A percentile compares a stretch with the other conserved stretches of the same genome.
These are phyloP conservation scores for Clarias macrocephalus DNA, from an alignment of 2,113 vertebrate genomes.

Conservation along the genomic window DNA sequence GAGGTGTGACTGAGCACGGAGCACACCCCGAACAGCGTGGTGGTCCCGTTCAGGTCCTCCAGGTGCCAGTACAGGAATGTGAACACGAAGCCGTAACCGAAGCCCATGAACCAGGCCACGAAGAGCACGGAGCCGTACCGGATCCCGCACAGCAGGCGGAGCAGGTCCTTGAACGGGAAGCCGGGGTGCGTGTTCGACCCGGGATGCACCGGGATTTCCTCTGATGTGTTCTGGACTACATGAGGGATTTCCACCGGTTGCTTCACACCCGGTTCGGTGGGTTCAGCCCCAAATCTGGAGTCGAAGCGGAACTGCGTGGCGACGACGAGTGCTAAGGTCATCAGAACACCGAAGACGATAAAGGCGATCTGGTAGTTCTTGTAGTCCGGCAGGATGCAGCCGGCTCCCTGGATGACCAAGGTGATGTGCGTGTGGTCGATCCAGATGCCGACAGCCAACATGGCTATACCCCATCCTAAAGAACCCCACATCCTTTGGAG, in stretches of 20 bases:
- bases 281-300: slow-evolving; percentile 58
- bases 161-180: slow-evolving; percentile 85
- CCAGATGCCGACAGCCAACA: slow-evolving; percentile 93
- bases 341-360: slow-evolving; percentile 91
- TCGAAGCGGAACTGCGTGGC: slow-evolving; percentile 93
- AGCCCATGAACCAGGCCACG: slow-evolving; percentile 99
- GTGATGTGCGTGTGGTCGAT: slow-evolving; percentile 87
- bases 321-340: slow-evolving; percentile 85
- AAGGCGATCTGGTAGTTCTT: slow-evolving; percentile 95
- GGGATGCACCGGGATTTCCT: slow-evolving; percentile 54
- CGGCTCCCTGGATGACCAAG: slow-evolving; percentile 71
- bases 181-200: slow-evolving; percentile 41
- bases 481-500: slow-evolving; percentile 99
- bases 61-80: slow-evolving; percentile 98
- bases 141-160: slow-evolving; percentile 87
- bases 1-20: slow-evolving; percentile 91
- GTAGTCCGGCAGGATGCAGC: slow-evolving; percentile 80
- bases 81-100: slow-evolving; percentile 97
- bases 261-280: not conserved
- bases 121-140: slow-evolving; percentile 93
- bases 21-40: slow-evolving; percentile 95
- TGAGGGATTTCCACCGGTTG: slow-evolving; percentile 68
- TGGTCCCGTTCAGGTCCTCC: slow-evolving; percentile 90
- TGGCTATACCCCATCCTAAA: slow-evolving; percentile 94
- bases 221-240: slow-evolving; percentile 65